These are phyloP conservation scores for Teleiodes luculella DNA, from an alignment of 2,888 invertebrate genomes.

Conservation along the genomic window DNA sequence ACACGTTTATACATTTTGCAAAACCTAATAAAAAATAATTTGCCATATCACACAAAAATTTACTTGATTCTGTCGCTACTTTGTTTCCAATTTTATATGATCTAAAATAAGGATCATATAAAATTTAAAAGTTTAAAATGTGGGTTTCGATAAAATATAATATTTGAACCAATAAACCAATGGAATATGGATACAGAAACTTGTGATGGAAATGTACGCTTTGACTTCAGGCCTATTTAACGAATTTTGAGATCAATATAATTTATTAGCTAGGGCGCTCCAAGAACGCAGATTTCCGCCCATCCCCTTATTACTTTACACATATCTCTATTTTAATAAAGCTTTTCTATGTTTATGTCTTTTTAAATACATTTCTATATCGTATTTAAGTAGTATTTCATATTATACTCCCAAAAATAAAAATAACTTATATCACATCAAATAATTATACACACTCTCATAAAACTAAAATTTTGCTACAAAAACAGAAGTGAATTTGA, in stretches of 20 bases:
- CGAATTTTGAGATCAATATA: slow-evolving; percentile 60
- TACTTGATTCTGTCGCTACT: slow-evolving; percentile 33
- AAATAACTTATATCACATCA: neutral
- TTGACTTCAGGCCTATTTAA: slow-evolving; percentile 35
- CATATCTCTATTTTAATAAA: slow-evolving; percentile 35
- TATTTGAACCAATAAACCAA: too few species aligned
- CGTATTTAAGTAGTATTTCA: slow-evolving; percentile 11
- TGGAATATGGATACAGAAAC: slow-evolving; percentile 32
- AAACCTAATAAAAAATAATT: slow-evolving; percentile 13
- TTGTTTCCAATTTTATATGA: slow-evolving; percentile 38
- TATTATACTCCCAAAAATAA: neutral
- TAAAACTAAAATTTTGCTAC: slow-evolving; percentile 26
- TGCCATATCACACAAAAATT: slow-evolving; percentile 38
- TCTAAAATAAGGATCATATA: too few species aligned
- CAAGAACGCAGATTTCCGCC: slow-evolving; percentile 13
- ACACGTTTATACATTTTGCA: slow-evolving; percentile 23
- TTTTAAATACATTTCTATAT: slow-evolving; percentile 31
- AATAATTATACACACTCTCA: slow-evolving; percentile 25
- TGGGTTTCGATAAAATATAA: slow-evolving; percentile 4
- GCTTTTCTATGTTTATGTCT: slow-evolving; percentile 37
- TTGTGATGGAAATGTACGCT: slow-evolving; percentile 34
- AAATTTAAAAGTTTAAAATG: slow-evolving; percentile 25
- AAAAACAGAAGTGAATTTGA: slow-evolving; percentile 1
- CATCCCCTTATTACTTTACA: slow-evolving; percentile 39
- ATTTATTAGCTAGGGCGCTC: slow-evolving; percentile 51